Evolutionary conservation across 1,140 invertebrate genomes (phyloP).

Genomic region (Argopecten irradians): DNA sequence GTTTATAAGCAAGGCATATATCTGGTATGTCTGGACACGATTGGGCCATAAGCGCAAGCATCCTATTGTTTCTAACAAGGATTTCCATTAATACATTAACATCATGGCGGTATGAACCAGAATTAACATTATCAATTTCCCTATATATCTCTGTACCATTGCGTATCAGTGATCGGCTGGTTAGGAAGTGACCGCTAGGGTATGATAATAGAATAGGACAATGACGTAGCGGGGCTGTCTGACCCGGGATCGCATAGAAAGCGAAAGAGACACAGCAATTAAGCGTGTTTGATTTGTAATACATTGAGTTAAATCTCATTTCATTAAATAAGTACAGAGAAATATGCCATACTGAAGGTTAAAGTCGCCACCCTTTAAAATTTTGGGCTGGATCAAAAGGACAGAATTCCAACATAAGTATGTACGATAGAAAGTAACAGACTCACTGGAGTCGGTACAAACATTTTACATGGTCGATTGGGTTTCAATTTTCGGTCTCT

Average conservation of each 20-base stretch:
- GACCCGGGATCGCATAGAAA: neutral
- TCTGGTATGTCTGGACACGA: neutral
- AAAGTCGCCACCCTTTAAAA: conserved; percentile 21
- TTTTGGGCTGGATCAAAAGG: neutral
- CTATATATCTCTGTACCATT: neutral
- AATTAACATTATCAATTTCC: neutral
- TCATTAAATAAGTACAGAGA: conserved; percentile 23
- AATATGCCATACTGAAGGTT: conserved; percentile 9
- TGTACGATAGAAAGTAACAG: conserved; percentile 32
- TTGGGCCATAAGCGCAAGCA: neutral
- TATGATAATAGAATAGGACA: neutral
- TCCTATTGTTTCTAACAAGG: neutral
- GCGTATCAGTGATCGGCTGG: neutral
- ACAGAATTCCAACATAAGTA: conserved; percentile 8
- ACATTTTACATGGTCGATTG: conserved; percentile 46
- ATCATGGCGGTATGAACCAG: neutral
- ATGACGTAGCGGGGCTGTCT: neutral
- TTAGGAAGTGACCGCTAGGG: neutral
- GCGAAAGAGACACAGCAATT: neutral
- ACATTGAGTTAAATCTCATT: conserved; percentile 18
- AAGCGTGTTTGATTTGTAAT: conserved; percentile 8
- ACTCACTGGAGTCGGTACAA: conserved; percentile 44
- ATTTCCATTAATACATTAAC: neutral
- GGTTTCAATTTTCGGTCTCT: conserved; percentile 48
- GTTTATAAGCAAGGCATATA: neutral